Evolutionary conservation across 92 coral and sea anemone genomes (phyloP).

Genomic region (Heteractis magnifica): DNA sequence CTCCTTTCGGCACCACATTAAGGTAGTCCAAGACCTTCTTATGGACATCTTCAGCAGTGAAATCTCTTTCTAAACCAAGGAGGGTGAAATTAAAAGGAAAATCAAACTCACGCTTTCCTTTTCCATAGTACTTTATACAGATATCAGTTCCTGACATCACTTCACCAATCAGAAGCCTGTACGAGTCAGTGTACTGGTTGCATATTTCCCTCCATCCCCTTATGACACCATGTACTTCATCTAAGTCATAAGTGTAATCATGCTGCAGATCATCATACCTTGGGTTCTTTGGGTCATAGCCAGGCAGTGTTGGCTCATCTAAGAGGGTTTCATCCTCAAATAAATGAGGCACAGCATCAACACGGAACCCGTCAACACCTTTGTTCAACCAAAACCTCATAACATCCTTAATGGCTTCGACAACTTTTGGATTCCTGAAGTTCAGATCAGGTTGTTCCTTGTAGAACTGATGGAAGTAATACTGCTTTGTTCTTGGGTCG

Average conservation of each 20-base stretch:
- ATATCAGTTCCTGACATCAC: constrained; percentile 45
- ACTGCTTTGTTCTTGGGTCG: constrained; percentile 58
- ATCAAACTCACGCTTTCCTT: constrained; percentile 64
- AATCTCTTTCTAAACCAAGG: constrained; percentile 30
- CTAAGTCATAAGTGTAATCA: constrained; percentile 62
- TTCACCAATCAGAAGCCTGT: constrained; percentile 73
- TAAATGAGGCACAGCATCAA: constrained; percentile 78
- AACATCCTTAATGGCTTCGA: constrained; percentile 63
- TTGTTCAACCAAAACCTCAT: constrained; percentile 81
- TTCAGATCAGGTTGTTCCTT: constrained; percentile 82
- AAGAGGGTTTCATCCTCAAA: constrained; percentile 61
- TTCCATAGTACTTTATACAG: constrained; percentile 64
- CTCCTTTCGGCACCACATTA: constrained; percentile 55
- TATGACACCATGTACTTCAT: constrained; percentile 56
- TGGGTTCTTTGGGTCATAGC: constrained; percentile 44
- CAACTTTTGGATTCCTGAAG: constrained; percentile 65
- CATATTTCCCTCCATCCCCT: constrained; percentile 63
- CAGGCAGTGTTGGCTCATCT: constrained; percentile 65
- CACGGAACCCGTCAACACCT: constrained; percentile 94
- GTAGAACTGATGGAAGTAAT: constrained; percentile 79
- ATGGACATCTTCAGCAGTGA: constrained; percentile 59
- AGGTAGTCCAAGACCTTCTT: constrained; percentile 60
- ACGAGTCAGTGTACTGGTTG: constrained; percentile 51
- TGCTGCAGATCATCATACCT: constrained; percentile 56
- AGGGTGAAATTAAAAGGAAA: constrained; percentile 81